A percentile compares a stretch with the other conserved stretches of the same genome.
These are phyloP conservation scores for Salvelinus sp. DNA, from an alignment of 2,113 vertebrate species.

Conservation along the genomic window DNA sequence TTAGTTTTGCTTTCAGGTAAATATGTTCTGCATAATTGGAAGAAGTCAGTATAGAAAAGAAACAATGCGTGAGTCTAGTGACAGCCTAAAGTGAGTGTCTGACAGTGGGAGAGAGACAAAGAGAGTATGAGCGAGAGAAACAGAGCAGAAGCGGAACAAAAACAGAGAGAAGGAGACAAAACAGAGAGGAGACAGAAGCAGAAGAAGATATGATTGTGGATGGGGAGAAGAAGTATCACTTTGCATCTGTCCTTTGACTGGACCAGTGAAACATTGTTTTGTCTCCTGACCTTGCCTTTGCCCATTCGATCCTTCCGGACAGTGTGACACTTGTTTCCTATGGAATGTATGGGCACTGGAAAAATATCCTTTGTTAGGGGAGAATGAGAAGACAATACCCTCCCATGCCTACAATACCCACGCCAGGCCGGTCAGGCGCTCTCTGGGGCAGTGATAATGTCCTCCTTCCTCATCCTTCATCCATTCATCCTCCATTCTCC, in stretches of 20 bases:
- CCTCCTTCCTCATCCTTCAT: background rate
- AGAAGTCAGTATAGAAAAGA: background rate
- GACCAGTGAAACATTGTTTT: conserved; percentile 29
- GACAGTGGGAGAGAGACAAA: background rate
- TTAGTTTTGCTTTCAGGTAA: background rate
- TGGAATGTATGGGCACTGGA: conserved; percentile 32
- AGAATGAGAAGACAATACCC: conserved; percentile 36
- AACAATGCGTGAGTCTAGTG: background rate
- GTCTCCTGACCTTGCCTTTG: conserved; percentile 32
- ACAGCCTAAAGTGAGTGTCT: background rate
- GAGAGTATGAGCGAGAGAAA: background rate
- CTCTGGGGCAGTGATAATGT: conserved; percentile 32
- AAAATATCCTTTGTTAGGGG: conserved; percentile 52
- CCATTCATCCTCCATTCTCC: background rate
- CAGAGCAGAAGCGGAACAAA: background rate
- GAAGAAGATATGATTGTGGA: background rate
- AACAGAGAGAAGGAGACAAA: background rate
- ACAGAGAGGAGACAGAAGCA: background rate
- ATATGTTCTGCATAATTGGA: background rate
- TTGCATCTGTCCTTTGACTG: background rate
- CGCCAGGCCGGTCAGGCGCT: conserved; percentile 33
- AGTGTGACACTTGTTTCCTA: conserved; percentile 30
- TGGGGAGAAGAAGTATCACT: background rate
- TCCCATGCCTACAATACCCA: conserved; percentile 17
- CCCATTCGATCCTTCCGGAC: conserved; percentile 11